phyloP scores from a whole-genome alignment of 2,797 vertebrate species.

The Streptopelia turtur region DNA sequence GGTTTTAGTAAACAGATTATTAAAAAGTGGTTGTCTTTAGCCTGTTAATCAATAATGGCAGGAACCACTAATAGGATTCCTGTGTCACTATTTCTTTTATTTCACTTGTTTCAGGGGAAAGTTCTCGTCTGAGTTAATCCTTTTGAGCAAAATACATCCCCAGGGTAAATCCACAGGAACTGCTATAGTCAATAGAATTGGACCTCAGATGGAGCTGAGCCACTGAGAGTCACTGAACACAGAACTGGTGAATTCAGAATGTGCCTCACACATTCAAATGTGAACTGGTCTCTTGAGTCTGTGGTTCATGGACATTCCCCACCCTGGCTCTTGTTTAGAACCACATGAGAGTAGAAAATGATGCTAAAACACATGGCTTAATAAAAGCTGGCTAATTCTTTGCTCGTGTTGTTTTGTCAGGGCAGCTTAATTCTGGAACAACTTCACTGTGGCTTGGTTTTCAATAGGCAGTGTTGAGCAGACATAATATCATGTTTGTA shows the following conservation, averaged over 20 bases:
- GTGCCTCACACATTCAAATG: neutral
- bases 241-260: neutral
- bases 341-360: neutral
- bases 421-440: neutral
- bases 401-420: neutral
- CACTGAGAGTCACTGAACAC: neutral
- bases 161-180: conserved; percentile 3
- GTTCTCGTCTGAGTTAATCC: conserved; percentile 57
- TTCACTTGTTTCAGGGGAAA: conserved; percentile 7
- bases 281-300: neutral
- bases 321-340: neutral
- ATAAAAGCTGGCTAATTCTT: conserved; percentile 32
- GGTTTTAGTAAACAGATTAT: conserved; percentile 30
- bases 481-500: neutral
- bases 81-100: conserved; percentile 17
- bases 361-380: neutral
- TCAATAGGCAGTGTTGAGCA: neutral
- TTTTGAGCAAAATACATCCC: neutral
- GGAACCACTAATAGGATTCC: conserved; percentile 42
- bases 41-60: conserved; percentile 25
- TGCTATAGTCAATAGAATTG: neutral
- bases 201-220: neutral
- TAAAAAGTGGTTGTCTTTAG: conserved; percentile 28
- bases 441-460: neutral
- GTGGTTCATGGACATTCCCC: neutral